Conservation (phyloP, 2,797 vertebrate genomes). For the Muscicapa comitata region DNA sequence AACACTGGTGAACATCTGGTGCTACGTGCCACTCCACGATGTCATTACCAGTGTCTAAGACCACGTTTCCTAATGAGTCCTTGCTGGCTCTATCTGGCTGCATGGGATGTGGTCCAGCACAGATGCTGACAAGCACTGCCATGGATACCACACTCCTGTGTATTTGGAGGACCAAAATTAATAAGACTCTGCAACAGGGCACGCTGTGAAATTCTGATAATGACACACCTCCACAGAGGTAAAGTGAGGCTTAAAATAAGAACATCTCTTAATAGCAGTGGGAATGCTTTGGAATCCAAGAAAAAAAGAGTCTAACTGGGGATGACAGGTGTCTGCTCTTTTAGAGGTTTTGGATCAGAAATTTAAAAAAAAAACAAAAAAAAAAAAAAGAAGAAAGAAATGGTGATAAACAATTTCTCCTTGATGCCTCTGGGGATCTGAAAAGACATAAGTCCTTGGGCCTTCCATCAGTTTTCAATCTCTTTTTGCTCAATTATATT, state of each 20-base stretch:
- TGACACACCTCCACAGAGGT: background rate
- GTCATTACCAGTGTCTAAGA: background rate
- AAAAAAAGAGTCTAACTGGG: slow-evolving; percentile 3
- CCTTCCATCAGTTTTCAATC: background rate
- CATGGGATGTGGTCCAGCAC: background rate
- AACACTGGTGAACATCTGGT: background rate
- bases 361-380: background rate
- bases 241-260: background rate
- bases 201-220: background rate
- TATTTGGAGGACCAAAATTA: background rate
- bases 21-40: background rate
- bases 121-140: background rate
- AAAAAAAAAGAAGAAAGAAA: background rate
- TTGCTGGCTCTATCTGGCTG: background rate
- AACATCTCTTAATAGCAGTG: background rate
- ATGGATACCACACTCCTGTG: background rate
- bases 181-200: background rate
- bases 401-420: background rate
- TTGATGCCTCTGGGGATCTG: slow-evolving; percentile 7
- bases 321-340: background rate
- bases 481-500: slow-evolving; percentile 18
- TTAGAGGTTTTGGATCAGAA: background rate
- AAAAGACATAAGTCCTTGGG: background rate
- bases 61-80: background rate
- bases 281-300: background rate